Conservation (phyloP, 1,140 invertebrate species). For the Halesus radiatus region DNA sequence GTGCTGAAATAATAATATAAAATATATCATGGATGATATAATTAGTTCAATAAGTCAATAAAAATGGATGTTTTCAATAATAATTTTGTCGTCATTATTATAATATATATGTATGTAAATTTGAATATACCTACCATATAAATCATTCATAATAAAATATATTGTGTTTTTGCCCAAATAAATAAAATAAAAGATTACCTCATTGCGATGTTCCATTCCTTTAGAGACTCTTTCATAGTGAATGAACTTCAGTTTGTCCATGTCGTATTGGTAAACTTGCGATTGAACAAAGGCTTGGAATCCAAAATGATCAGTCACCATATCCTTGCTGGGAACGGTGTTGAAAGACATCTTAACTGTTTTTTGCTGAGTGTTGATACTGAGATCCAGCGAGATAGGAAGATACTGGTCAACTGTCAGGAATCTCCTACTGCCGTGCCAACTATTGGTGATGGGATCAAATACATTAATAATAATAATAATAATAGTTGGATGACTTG, state of each 20-base stretch:
- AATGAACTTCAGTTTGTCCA: slow-evolving; percentile 58
- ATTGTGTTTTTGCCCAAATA: too few species aligned
- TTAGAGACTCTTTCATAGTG: slow-evolving; percentile 60
- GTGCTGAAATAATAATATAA: slow-evolving; percentile 50
- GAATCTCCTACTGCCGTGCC: slow-evolving; percentile 61
- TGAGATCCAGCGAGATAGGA: slow-evolving; percentile 60
- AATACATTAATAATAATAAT: too few species aligned
- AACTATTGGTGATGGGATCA: slow-evolving; percentile 62
- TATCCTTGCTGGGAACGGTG: background rate
- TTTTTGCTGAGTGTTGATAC: slow-evolving; percentile 54
- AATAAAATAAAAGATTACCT: too few species aligned
- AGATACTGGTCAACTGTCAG: slow-evolving; percentile 58
- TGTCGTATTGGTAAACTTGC: slow-evolving; percentile 59
- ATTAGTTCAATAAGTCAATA: too few species aligned
- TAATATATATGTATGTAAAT: too few species aligned
- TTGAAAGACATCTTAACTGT: slow-evolving; percentile 19
- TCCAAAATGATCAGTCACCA: slow-evolving; percentile 39
- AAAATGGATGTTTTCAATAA: too few species aligned
- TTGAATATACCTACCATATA: too few species aligned
- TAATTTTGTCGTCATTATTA: too few species aligned
- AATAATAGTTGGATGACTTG: too few species aligned
- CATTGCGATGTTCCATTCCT: slow-evolving; percentile 57
- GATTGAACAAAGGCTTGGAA: slow-evolving; percentile 59
- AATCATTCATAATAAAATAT: too few species aligned
- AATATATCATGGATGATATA: background rate